Evolutionary conservation across 1,140 invertebrate species (phyloP).

Genomic region (Drosophila azteca): DNA sequence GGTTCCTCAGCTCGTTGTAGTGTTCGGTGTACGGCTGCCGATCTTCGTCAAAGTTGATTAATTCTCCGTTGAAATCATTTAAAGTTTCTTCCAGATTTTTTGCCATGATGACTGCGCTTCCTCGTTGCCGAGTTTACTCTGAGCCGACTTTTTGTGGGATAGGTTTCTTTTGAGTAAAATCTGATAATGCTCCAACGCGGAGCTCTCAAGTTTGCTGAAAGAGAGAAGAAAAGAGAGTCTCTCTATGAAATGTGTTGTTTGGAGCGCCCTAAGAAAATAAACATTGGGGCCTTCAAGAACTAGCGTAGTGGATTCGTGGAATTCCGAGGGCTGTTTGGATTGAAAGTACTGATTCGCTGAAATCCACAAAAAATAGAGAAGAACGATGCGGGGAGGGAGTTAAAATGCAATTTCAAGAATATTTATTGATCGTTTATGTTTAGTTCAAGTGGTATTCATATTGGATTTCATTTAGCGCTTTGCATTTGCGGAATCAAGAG

Average conservation of each 20-base stretch:
- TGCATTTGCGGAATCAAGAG: slow-evolving; percentile 38
- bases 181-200: too few relatives aligned
- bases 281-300: too few relatives aligned
- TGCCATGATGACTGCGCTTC: background rate
- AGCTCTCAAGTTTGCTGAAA: too few relatives aligned
- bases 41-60: slow-evolving; percentile 41
- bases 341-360: too few relatives aligned
- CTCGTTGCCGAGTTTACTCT: slow-evolving; percentile 4
- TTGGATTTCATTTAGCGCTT: slow-evolving; percentile 50
- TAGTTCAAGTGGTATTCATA: slow-evolving; percentile 57
- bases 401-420: slow-evolving; percentile 63
- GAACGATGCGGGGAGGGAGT: slow-evolving; percentile 5
- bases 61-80: background rate
- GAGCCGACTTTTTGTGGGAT: background rate
- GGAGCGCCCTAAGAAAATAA: too few relatives aligned
- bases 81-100: slow-evolving; percentile 21
- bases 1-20: slow-evolving; percentile 36
- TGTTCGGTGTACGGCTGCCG: slow-evolving; percentile 35
- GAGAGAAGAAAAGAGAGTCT: too few relatives aligned
- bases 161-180: too few relatives aligned
- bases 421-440: slow-evolving; percentile 58
- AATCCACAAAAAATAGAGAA: too few relatives aligned
- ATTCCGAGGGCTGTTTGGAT: too few relatives aligned
- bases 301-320: too few relatives aligned
- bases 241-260: too few relatives aligned